These are phyloP conservation scores for Ostrea edulis DNA, from an alignment of 1,140 invertebrate genomes.

Conservation along the genomic window DNA sequence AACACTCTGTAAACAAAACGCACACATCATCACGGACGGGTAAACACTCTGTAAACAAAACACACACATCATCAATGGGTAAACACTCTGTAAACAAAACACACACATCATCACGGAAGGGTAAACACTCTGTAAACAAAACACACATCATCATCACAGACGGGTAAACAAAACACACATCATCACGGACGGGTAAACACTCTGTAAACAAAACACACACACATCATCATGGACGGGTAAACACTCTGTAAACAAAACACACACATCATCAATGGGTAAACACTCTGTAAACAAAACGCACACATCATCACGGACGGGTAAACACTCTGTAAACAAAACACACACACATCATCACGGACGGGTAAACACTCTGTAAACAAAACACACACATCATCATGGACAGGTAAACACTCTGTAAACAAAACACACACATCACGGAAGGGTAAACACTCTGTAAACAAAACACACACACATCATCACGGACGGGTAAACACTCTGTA, in stretches of 20 bases:
- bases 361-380: conserved; percentile 77
- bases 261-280: conserved; percentile 15
- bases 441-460: conserved; percentile 67
- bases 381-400: conserved; percentile 8
- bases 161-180: conserved; percentile 68
- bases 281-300: too few species aligned
- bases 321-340: conserved; percentile 59
- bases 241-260: conserved; percentile 55
- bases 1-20: conserved; percentile 68
- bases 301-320: conserved; percentile 73
- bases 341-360: conserved; percentile 53
- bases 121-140: conserved; percentile 77
- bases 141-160: conserved; percentile 17
- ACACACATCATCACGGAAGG: conserved; percentile 52
- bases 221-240: conserved; percentile 78
- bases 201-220: conserved; percentile 51
- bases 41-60: too few species aligned
- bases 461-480: conserved; percentile 33
- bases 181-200: conserved; percentile 71
- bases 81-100: conserved; percentile 63
- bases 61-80: conserved; percentile 73
- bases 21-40: background rate
- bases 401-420: too few species aligned
- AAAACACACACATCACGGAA: conserved; percentile 75
- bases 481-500: conserved; percentile 78